These are phyloP conservation scores for Ectobius pallidus DNA, from an alignment of 2,888 invertebrate species.

Conservation along the genomic window DNA sequence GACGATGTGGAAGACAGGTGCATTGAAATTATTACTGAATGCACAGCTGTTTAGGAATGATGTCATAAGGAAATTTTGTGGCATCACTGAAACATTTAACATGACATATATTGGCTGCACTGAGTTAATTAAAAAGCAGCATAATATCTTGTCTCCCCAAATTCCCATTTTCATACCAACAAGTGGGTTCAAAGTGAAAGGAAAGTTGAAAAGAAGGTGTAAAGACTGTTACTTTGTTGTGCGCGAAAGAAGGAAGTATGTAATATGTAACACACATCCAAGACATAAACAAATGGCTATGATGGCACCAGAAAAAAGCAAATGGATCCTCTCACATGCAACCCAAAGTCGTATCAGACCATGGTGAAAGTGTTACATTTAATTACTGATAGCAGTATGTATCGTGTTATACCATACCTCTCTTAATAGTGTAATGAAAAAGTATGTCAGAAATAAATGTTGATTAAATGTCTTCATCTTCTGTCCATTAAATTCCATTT, in stretches of 20 bases:
- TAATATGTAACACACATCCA: constrained; percentile 76
- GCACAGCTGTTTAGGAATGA: neutral
- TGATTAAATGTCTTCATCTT: too few relatives aligned
- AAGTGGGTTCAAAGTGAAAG: constrained; percentile 76
- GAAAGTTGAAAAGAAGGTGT: constrained; percentile 71
- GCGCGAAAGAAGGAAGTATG: constrained; percentile 69
- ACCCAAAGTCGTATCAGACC: constrained; percentile 65
- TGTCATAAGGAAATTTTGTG: neutral
- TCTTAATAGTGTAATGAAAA: too few relatives aligned
- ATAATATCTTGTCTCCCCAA: neutral
- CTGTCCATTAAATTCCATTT: too few relatives aligned
- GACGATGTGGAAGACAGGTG: neutral
- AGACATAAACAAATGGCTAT: constrained; percentile 84
- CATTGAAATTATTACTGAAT: neutral
- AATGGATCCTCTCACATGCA: constrained; percentile 78
- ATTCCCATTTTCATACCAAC: constrained; percentile 44
- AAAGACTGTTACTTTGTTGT: constrained; percentile 78
- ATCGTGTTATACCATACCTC: too few relatives aligned
- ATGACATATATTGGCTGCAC: neutral
- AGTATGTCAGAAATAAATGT: too few relatives aligned
- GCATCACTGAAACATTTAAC: neutral
- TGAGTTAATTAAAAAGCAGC: neutral
- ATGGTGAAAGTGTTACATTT: constrained; percentile 53
- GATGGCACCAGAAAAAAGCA: constrained; percentile 69
- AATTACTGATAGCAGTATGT: too few relatives aligned